Conservation (phyloP, 2,113 vertebrate genomes). For the Orientallactaga bullata region DNA sequence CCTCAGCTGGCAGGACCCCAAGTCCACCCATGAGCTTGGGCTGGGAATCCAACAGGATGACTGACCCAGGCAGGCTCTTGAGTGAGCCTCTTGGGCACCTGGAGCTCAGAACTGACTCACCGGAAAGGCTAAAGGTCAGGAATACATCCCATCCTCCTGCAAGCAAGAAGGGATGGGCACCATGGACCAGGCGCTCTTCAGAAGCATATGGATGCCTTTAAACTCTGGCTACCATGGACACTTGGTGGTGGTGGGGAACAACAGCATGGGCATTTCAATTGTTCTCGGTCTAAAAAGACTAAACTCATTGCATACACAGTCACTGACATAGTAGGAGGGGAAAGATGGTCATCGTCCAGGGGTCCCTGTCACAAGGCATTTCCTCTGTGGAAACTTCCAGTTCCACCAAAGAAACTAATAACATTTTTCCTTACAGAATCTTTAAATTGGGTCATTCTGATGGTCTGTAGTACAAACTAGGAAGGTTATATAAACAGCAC, state of each 20-base stretch:
- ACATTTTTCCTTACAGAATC: not conserved
- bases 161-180: not conserved
- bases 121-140: rapidly evolving
- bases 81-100: not conserved
- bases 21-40: rapidly evolving
- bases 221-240: too few species aligned
- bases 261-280: not conserved
- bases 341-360: not conserved
- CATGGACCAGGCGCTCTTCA: not conserved
- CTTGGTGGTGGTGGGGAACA: not conserved
- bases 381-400: not conserved
- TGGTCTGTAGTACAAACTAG: rapidly evolving
- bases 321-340: not conserved
- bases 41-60: not conserved
- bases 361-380: too few species aligned
- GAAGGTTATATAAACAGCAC: rapidly evolving
- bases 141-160: not conserved
- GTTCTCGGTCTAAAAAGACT: not conserved
- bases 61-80: not conserved
- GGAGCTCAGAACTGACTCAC: not conserved
- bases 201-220: not conserved
- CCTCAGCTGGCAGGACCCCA: not conserved
- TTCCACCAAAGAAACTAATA: not conserved
- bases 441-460: not conserved
- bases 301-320: not conserved